A percentile compares a stretch with the other conserved stretches of the same genome.
Evolutionary conservation across 1,140 invertebrate species (phyloP).

Genomic region (Epicauta chinensis): DNA sequence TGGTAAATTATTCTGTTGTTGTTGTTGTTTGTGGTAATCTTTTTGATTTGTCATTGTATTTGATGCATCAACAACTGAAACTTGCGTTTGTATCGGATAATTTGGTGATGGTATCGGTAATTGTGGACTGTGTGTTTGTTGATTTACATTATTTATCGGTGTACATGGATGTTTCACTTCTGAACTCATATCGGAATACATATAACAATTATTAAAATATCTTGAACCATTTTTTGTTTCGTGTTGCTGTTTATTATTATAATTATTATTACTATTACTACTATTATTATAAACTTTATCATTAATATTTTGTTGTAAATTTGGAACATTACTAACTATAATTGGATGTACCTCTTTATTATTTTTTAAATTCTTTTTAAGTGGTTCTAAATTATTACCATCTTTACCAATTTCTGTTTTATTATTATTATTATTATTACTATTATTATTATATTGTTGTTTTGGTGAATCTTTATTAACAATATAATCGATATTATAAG

Average conservation of each 20-base stretch:
- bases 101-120: conserved; percentile 36
- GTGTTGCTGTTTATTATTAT: not conserved
- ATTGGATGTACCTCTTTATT: not conserved
- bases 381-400: not conserved
- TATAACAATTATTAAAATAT: not conserved
- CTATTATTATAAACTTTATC: not conserved
- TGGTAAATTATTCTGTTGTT: conserved; percentile 22
- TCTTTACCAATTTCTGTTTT: not conserved
- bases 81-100: conserved; percentile 32
- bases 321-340: no score
- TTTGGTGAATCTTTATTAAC: conserved; percentile 1
- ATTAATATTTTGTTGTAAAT: no score
- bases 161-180: conserved; percentile 36
- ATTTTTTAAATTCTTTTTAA: not conserved
- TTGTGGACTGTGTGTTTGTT: conserved; percentile 35
- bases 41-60: conserved; percentile 9
- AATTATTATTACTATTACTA: not conserved
- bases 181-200: conserved; percentile 19
- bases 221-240: not conserved
- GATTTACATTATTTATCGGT: conserved; percentile 24
- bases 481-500: conserved; percentile 18
- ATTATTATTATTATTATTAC: not conserved
- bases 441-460: not conserved
- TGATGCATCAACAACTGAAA: not conserved
- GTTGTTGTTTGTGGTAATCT: conserved; percentile 17